phyloP scores from a whole-genome alignment of 1,140 invertebrate species.

The Pseudoatta argentina region DNA sequence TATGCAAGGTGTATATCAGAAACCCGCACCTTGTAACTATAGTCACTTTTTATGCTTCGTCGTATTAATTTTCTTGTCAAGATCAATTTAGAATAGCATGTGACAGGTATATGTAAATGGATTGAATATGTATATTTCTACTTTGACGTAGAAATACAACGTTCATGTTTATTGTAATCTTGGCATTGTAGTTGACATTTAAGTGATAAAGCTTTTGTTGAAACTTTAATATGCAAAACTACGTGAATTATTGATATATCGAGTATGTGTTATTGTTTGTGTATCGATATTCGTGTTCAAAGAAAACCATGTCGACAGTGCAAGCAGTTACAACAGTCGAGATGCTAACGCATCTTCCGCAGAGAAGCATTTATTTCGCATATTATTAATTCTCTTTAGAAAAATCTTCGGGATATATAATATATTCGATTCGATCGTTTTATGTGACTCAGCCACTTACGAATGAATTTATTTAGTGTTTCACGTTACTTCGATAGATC shows the following conservation, averaged over 20 bases:
- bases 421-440: constrained; percentile 36
- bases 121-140: neutral
- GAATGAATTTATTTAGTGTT: constrained; percentile 44
- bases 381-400: constrained; percentile 30
- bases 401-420: constrained; percentile 31
- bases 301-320: neutral
- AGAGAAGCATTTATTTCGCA: constrained; percentile 25
- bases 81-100: constrained; percentile 4
- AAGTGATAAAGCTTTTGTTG: neutral
- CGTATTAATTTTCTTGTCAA: constrained; percentile 27
- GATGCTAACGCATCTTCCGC: constrained; percentile 10
- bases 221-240: neutral
- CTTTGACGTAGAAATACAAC: neutral
- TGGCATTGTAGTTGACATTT: neutral
- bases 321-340: neutral
- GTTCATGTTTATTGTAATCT: constrained; percentile 1
- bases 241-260: neutral
- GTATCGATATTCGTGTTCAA: neutral
- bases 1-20: neutral
- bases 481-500: constrained; percentile 38
- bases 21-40: neutral
- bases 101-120: neutral
- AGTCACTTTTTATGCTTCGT: constrained; percentile 2
- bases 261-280: neutral
- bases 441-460: neutral